Evolutionary conservation across 2,113 vertebrate genomes (phyloP).

Genomic region (Leiothrix lutea): DNA sequence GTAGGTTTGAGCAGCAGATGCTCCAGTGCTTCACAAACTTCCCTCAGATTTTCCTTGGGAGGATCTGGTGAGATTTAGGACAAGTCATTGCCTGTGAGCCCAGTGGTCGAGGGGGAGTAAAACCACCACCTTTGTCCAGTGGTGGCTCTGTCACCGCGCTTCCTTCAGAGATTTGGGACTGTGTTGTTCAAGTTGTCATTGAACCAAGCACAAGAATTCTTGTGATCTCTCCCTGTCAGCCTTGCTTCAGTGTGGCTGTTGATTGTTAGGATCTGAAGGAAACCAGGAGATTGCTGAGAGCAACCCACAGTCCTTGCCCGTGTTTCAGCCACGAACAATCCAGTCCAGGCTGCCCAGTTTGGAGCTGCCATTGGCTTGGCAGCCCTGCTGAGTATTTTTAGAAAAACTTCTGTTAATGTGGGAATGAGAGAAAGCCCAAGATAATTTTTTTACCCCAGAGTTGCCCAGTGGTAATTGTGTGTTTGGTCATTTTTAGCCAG

Average conservation of each 20-base stretch:
- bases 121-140: neutral
- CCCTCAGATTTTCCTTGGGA: conserved; percentile 70
- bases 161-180: neutral
- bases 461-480: neutral
- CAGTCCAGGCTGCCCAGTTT: neutral
- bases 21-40: conserved; percentile 11
- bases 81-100: conserved; percentile 53
- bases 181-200: neutral
- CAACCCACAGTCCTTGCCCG: neutral
- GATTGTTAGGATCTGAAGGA: neutral
- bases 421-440: neutral
- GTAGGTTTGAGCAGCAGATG: conserved; percentile 63
- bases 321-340: neutral
- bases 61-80: conserved; percentile 52
- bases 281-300: neutral
- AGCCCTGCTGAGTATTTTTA: neutral
- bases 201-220: neutral
- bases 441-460: neutral
- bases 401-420: neutral
- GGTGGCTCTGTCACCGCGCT: neutral
- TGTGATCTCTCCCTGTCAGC: neutral
- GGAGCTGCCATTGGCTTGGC: neutral
- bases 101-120: conserved; percentile 15
- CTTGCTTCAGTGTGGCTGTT: neutral
- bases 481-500: neutral